Evolutionary conservation across 2,888 invertebrate genomes (phyloP).

Genomic region (Crepidodera aurea): DNA sequence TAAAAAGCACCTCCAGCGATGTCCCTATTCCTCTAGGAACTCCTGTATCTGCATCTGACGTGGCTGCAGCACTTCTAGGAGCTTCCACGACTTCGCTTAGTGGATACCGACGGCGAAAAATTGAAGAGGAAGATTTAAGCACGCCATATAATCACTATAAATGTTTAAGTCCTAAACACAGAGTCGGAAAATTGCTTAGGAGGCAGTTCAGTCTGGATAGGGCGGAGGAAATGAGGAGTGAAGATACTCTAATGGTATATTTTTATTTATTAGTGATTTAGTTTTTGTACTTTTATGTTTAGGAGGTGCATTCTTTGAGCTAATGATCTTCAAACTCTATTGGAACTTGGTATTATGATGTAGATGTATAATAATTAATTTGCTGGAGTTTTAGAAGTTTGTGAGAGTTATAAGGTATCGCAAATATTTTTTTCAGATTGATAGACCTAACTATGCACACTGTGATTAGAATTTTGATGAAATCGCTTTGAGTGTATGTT

Average conservation of each 20-base stretch:
- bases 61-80: slow-evolving; percentile 65
- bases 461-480: too few species aligned
- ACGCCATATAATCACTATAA: slow-evolving; percentile 80
- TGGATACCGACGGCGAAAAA: slow-evolving; percentile 57
- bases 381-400: too few species aligned
- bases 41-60: slow-evolving; percentile 65
- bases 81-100: slow-evolving; percentile 64
- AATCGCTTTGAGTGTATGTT: too few species aligned
- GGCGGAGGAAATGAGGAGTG: slow-evolving; percentile 64
- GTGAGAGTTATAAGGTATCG: too few species aligned
- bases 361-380: too few species aligned
- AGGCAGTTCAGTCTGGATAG: slow-evolving; percentile 77
- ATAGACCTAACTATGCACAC: too few species aligned
- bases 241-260: slow-evolving; percentile 59
- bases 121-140: slow-evolving; percentile 71
- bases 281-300: background rate
- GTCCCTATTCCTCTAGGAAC: slow-evolving; percentile 61
- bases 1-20: slow-evolving; percentile 63
- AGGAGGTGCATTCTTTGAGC: background rate
- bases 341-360: too few species aligned
- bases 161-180: slow-evolving; percentile 70
- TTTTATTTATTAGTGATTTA: background rate
- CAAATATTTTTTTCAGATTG: too few species aligned
- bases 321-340: too few species aligned
- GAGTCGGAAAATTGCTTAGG: slow-evolving; percentile 63